These are phyloP conservation scores for Mastomys natalensis DNA, from an alignment of 2,113 vertebrate species.

Conservation along the genomic window DNA sequence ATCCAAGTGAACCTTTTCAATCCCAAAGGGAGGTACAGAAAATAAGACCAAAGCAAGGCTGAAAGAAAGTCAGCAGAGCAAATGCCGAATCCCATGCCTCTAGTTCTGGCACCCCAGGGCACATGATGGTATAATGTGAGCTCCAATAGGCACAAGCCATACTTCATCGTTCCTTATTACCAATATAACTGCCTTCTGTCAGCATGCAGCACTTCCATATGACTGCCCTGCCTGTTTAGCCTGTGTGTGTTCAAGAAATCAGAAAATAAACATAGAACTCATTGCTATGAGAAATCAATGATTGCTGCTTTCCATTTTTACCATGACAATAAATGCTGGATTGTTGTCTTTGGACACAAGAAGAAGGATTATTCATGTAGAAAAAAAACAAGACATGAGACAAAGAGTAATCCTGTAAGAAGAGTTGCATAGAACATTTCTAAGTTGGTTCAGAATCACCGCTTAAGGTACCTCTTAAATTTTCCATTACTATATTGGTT, in stretches of 20 bases:
- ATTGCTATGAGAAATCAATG: conserved; percentile 69
- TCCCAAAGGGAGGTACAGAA: neutral
- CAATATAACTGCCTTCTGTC: neutral
- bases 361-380: conserved; percentile 73
- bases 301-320: conserved; percentile 72
- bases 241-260: conserved; percentile 50
- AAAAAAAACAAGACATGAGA: conserved; percentile 65
- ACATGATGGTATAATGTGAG: neutral
- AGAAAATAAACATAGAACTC: conserved; percentile 57
- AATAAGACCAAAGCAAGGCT: neutral
- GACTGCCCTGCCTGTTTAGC: neutral
- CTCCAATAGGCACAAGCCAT: neutral
- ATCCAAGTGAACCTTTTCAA: neutral
- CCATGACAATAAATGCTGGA: conserved; percentile 75
- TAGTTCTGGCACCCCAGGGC: neutral
- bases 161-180: conserved; percentile 3
- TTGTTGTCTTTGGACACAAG: conserved; percentile 71
- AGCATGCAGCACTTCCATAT: neutral
- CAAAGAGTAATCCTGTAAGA: conserved; percentile 67
- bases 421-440: neutral
- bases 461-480: neutral
- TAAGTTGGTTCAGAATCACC: conserved; percentile 30
- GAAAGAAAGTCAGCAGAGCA: neutral
- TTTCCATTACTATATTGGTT: neutral
- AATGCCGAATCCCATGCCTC: neutral